phyloP scores from a whole-genome alignment of 1,140 invertebrate species.

The Caenorhabditis latens region DNA sequence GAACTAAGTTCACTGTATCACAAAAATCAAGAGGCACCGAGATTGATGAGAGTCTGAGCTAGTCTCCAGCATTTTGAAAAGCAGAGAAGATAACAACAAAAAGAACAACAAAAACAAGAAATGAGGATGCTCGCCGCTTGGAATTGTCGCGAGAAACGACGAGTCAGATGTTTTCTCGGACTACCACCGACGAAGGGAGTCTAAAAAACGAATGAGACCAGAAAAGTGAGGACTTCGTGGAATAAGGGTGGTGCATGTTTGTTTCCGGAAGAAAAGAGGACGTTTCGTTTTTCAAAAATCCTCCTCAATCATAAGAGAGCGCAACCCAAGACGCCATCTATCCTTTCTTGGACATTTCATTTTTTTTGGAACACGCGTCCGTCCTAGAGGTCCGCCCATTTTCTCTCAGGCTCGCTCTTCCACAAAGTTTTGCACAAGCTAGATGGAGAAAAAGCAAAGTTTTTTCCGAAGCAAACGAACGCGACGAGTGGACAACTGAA shows the following conservation, averaged over 20 bases:
- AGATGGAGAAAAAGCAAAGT: slow-evolving; percentile 5
- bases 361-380: slow-evolving; percentile 10
- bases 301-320: slow-evolving; percentile 45
- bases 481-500: slow-evolving; percentile 40
- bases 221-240: neutral
- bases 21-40: too few species aligned
- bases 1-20: too few species aligned
- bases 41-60: neutral
- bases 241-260: neutral
- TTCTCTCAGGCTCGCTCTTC: too few species aligned
- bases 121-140: neutral
- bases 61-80: slow-evolving; percentile 6
- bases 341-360: slow-evolving; percentile 41
- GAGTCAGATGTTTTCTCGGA: slow-evolving; percentile 47
- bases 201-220: slow-evolving; percentile 4
- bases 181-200: neutral
- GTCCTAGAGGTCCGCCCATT: neutral
- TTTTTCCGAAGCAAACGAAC: slow-evolving; percentile 15
- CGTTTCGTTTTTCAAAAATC: slow-evolving; percentile 6
- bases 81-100: slow-evolving; percentile 27
- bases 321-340: slow-evolving; percentile 32
- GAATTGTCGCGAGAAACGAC: neutral
- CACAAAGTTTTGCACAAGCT: slow-evolving; percentile 34
- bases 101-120: slow-evolving; percentile 53
- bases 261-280: neutral